Base-by-base conservation (phyloP, 2,888 invertebrate species). In the Sphaerophoria rueppellii region DNA sequence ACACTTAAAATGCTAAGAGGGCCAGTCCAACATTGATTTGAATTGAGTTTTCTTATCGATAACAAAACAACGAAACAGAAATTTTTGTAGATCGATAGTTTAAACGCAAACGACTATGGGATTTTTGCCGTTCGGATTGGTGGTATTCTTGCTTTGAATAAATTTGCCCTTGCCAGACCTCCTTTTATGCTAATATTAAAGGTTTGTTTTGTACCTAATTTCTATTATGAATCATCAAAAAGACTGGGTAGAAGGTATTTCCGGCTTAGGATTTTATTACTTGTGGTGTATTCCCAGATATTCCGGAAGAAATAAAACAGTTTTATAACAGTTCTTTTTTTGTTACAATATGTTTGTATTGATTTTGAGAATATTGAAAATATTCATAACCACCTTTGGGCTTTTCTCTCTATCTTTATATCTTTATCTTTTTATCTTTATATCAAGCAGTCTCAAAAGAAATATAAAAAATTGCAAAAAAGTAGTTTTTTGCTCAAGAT, bases 41-140 rank as follows among this genome's bases (percentile, higher is more conserved):
- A 16, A 40, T 58, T 24, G 24, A 24, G 24, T 40, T 2, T 14
- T 58, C 57, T n/a, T 58, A 58, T 58, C 14, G 37, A 40, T 40
- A 40, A 40, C 9, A 40, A 4, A 11, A n/a, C n/a, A n/a, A n/a
- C n/a, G n/a, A n/a, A n/a, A n/a, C n/a, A n/a, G n/a, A n/a, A n/a
- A n/a, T n/a, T n/a, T 6, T 40, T 37, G 5, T 4, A 58, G 5
- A 14, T 12, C n/a, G 12, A 50, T 6, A 14, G 14, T 24, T 60
- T 24, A 24, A 24, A 2, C 24, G 1, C 24, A 35, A 67, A 50
- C 24, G 55, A 46, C 50, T 43, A n/a, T n/a, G 80, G 74, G 75
- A 70, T 61, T 80, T 63, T 63, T 80, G 37, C 57, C 75, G 80
- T 69, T 67, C 46, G 55, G n/a, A 52, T 52, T 40, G 35, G 24